Evolutionary conservation across 2,888 invertebrate species (phyloP).

Genomic region (Uloborus plumipes): DNA sequence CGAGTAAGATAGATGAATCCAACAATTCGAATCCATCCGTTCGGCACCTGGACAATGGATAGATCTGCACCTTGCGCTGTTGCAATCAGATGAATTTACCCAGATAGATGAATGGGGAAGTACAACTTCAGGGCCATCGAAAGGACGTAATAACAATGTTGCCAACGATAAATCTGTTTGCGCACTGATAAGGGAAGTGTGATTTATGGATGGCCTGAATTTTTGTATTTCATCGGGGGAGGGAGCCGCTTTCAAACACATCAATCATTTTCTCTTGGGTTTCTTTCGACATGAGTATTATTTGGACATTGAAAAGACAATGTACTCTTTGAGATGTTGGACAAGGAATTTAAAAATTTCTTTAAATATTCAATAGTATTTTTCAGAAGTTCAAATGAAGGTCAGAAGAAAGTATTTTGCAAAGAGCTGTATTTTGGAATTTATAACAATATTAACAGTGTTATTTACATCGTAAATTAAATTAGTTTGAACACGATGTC

Average conservation of each 20-base stretch:
- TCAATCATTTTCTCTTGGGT: conserved; percentile 22
- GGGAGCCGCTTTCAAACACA: conserved; percentile 40
- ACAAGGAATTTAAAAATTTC: too few species aligned
- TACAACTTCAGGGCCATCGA: conserved; percentile 33
- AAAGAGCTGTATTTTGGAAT: too few species aligned
- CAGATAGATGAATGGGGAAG: conserved; percentile 26
- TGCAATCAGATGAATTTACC: conserved; percentile 48
- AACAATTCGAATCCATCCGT: conserved; percentile 36
- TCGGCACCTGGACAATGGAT: conserved; percentile 52
- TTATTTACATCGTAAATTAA: too few species aligned
- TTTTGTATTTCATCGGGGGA: conserved; percentile 24
- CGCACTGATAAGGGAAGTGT: conserved; percentile 33
- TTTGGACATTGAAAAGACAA: too few species aligned
- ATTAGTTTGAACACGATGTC: too few species aligned
- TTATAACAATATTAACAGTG: too few species aligned
- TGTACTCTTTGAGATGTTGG: too few species aligned
- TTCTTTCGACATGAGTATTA: too few species aligned
- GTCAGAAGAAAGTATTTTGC: too few species aligned
- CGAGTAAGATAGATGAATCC: conserved; percentile 31
- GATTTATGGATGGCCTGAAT: conserved; percentile 38
- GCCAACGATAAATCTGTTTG: conserved; percentile 50
- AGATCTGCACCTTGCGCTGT: conserved; percentile 30
- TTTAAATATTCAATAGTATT: too few species aligned
- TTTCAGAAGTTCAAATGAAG: too few species aligned
- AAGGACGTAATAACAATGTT: conserved; percentile 50